These are phyloP conservation scores for Megalopta genalis DNA, from an alignment of 1,140 invertebrate species.

Conservation along the genomic window DNA sequence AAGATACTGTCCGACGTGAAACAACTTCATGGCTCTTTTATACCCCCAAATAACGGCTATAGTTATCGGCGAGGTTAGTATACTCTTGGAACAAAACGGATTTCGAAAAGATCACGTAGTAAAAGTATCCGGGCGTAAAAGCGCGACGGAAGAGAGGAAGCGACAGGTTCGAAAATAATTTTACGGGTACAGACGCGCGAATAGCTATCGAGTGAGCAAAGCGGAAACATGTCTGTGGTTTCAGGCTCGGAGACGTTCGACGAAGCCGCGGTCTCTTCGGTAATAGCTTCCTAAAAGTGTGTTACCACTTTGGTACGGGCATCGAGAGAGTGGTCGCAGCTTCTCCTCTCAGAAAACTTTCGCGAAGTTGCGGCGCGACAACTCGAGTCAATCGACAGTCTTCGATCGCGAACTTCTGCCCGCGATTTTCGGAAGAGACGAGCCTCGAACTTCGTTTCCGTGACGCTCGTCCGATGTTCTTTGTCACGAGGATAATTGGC, in stretches of 20 bases:
- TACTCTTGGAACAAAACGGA: too few species aligned
- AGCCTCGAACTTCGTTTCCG: background rate
- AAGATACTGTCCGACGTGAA: too few species aligned
- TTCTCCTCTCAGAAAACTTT: conserved; percentile 16
- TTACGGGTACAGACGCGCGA: background rate
- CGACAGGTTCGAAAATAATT: conserved; percentile 9
- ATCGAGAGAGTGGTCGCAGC: conserved; percentile 42
- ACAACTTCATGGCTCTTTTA: too few species aligned
- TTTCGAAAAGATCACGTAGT: too few species aligned
- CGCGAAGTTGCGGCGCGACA: conserved; percentile 30
- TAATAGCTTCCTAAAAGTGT: conserved; percentile 57
- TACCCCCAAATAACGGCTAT: too few species aligned
- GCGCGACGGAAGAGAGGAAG: too few species aligned
- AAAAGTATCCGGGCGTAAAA: too few species aligned
- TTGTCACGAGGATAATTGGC: background rate
- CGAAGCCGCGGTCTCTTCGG: conserved; percentile 28
- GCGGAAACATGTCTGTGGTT: conserved; percentile 22
- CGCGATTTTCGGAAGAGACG: conserved; percentile 24
- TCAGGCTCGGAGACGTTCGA: conserved; percentile 18
- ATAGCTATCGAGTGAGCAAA: background rate
- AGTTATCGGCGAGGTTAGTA: too few species aligned
- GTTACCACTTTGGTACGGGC: conserved; percentile 52
- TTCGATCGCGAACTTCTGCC: conserved; percentile 34
- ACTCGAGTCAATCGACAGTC: conserved; percentile 41
- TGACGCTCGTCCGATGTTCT: conserved; percentile 2